Conservation (phyloP, 2,113 vertebrate species). For the Chloropsis hardwickii region DNA sequence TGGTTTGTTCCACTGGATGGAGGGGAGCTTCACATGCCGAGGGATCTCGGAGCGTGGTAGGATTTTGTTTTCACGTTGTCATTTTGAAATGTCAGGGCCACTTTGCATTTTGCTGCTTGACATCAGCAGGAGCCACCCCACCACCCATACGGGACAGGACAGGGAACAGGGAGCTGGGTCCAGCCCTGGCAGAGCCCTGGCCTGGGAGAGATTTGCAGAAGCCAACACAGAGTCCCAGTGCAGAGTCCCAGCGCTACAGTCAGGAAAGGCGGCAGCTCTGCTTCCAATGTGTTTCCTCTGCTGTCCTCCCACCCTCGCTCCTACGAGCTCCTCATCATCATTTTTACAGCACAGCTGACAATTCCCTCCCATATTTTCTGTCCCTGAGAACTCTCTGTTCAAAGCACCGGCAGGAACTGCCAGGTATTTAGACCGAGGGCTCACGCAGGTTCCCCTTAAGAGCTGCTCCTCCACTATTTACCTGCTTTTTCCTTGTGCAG, state of each 20-base stretch:
- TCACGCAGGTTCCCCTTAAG: background rate
- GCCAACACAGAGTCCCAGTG: background rate
- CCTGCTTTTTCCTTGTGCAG: background rate
- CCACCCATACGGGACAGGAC: background rate
- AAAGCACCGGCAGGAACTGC: background rate
- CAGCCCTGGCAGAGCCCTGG: background rate
- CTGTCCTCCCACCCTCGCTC: constrained; percentile 61
- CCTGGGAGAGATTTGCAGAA: background rate
- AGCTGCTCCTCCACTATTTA: background rate
- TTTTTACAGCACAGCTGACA: constrained; percentile 62
- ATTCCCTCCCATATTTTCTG: constrained; percentile 35
- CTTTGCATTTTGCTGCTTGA: background rate
- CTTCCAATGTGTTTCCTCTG: constrained; percentile 49
- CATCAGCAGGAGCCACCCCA: background rate
- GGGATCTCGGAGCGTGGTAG: background rate
- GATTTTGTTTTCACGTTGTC: background rate
- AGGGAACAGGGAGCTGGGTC: background rate
- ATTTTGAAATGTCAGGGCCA: background rate
- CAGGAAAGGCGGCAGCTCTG: constrained; percentile 48
- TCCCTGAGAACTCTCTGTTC: constrained; percentile 45
- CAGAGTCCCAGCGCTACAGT: background rate
- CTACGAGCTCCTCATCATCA: constrained; percentile 48
- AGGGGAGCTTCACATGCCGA: fast-evolving
- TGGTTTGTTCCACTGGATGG: background rate
- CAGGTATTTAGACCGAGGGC: background rate